A percentile compares a stretch with the other conserved stretches of the same genome.
Conservation (phyloP, 2,888 invertebrate genomes). For the Drosophila falleni region DNA sequence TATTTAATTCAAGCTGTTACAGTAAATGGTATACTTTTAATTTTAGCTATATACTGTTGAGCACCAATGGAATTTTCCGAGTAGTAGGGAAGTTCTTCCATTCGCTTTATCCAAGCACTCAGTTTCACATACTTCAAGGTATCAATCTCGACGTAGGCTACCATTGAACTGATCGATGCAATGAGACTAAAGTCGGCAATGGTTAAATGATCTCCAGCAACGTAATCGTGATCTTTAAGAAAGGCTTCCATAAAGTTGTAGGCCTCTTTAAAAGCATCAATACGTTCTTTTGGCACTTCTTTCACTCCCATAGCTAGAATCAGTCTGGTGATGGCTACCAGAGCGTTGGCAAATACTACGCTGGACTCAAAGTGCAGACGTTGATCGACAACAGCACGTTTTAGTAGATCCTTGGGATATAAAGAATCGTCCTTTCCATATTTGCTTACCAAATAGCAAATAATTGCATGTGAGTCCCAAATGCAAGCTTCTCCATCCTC, state of each 20-base stretch:
- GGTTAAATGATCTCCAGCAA: conserved; percentile 68
- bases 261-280: conserved; percentile 28
- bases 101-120: conserved; percentile 61
- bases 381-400: conserved; percentile 72
- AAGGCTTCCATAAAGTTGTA: conserved; percentile 55
- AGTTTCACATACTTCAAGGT: conserved; percentile 56
- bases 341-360: background rate
- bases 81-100: conserved; percentile 73
- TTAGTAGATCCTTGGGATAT: conserved; percentile 78
- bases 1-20: background rate
- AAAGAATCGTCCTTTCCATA: conserved; percentile 74
- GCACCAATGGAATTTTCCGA: conserved; percentile 58
- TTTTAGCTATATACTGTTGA: conserved; percentile 16
- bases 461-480: conserved; percentile 83
- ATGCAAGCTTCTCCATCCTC: conserved; percentile 74
- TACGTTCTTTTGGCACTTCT: conserved; percentile 20
- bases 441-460: conserved; percentile 77
- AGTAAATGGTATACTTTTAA: conserved; percentile 2
- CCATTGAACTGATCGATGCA: conserved; percentile 18
- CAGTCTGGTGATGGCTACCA: background rate
- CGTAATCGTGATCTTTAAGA: conserved; percentile 42
- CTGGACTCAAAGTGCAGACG: conserved; percentile 47
- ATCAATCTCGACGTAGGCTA: conserved; percentile 45
- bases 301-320: background rate
- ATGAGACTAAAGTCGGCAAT: conserved; percentile 74